phyloP scores from a whole-genome alignment of 2,113 vertebrate species.

The Lepus europaeus region DNA sequence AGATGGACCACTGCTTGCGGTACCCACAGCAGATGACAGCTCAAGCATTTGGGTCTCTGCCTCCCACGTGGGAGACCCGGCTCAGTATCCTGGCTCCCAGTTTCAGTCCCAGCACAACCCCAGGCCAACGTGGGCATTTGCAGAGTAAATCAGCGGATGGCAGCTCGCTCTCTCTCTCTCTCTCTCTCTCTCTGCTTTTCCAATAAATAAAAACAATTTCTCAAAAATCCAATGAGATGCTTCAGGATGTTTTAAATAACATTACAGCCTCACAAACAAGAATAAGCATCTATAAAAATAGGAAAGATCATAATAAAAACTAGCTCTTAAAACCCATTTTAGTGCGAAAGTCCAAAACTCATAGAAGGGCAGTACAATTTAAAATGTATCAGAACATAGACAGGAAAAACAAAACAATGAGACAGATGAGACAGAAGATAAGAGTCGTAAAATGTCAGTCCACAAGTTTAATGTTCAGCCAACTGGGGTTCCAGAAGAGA shows the following conservation, averaged over 20 bases:
- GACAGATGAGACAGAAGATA: neutral
- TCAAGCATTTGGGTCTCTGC: too few relatives aligned
- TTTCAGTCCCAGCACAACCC: too few relatives aligned
- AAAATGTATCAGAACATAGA: neutral
- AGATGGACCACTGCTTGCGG: too few relatives aligned
- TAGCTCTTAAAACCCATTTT: neutral
- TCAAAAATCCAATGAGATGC: neutral
- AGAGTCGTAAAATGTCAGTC: neutral
- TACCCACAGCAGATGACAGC: too few relatives aligned
- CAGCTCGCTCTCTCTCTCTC: too few relatives aligned
- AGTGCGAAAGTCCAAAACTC: slow-evolving; percentile 39
- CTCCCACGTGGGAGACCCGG: too few relatives aligned
- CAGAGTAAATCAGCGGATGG: too few relatives aligned
- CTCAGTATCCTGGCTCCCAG: too few relatives aligned
- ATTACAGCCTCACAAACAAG: slow-evolving; percentile 37
- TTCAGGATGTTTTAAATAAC: slow-evolving; percentile 12
- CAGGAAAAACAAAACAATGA: slow-evolving; percentile 34
- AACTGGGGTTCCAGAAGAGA: neutral
- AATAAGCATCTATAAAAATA: slow-evolving; percentile 39
- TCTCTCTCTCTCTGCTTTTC: too few relatives aligned
- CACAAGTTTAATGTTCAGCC: neutral
- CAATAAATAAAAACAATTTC: too few relatives aligned
- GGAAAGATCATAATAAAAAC: neutral
- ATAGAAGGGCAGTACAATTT: neutral
- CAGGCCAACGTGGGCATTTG: too few relatives aligned